A percentile compares a stretch with the other conserved stretches of the same genome.
These are phyloP conservation scores for Delia radicum DNA, from an alignment of 1,140 invertebrate species.

Conservation along the genomic window DNA sequence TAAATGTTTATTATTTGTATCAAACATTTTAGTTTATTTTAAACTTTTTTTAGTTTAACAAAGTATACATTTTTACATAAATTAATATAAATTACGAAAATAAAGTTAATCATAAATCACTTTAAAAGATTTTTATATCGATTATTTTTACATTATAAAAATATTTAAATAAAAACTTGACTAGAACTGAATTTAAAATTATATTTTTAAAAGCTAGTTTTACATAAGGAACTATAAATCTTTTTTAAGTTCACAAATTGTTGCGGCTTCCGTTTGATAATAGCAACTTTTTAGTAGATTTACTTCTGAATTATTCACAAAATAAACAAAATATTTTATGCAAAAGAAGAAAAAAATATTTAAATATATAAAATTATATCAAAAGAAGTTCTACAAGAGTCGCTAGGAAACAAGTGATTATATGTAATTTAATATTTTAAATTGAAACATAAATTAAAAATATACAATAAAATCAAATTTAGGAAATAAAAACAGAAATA, in stretches of 20 bases:
- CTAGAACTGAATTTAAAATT: background rate
- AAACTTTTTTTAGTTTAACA: background rate
- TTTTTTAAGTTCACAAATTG: background rate
- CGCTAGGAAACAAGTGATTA: too few relatives aligned
- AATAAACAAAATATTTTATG: too few relatives aligned
- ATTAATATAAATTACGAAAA: background rate
- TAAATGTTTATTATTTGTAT: background rate
- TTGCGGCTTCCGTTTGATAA: background rate
- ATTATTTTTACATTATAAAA: background rate
- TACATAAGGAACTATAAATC: slow-evolving; percentile 2
- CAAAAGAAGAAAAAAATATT: too few relatives aligned
- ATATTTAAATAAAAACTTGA: background rate
- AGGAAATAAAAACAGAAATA: too few relatives aligned
- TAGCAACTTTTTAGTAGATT: background rate
- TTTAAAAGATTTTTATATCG: background rate
- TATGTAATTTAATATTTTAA: too few relatives aligned
- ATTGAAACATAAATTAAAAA: too few relatives aligned
- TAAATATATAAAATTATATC: too few relatives aligned
- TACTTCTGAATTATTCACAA: too few relatives aligned
- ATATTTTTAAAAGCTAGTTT: background rate
- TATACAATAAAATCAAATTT: too few relatives aligned
- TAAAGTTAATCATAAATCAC: background rate
- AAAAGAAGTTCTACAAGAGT: too few relatives aligned
- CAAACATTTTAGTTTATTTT: background rate
- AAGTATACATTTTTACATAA: background rate